Base-by-base conservation (phyloP, 2,113 vertebrate genomes). In the Mustela lutreola region DNA sequence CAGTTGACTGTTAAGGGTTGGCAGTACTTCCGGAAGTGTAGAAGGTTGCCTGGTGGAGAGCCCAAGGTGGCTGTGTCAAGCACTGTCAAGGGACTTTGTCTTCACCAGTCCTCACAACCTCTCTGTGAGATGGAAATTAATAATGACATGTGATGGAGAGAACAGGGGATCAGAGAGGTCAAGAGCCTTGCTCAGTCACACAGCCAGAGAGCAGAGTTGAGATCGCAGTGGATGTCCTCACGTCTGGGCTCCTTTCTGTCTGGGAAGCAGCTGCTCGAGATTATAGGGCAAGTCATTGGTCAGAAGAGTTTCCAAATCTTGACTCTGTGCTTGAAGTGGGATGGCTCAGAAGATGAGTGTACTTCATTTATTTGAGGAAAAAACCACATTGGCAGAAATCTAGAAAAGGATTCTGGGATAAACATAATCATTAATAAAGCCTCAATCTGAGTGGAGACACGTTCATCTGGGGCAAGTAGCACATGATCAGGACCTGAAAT, bases 211-310 rank as follows among this genome's bases (percentile, higher is more conserved):
- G 8, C 18, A 45, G 53, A 24, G 65, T n/a, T 26, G 48, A 67
- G 56, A 36, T 7, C 21, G 2, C 9, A 9, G 5, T 15, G 53
- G 31, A 26, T 21, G 2, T 7, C 33, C 24, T 80, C 15, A 0
- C 26, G 7, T 58, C 56, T 42, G 42, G 31, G 36, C n/a, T 58
- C 7, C 42, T 31, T 45, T 84, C 45, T 7, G 16, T 60, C n/a
- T 19, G 42, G 33, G 45, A 80, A 90, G 85, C 85, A 22, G 24
- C 14, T 39, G 24, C 42, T 75, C 0, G 19, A 39, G 63, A n/a
- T 81, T 58, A 60, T 6, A 45, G 73, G 39, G 45, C 31, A 33
- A 28, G 39, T 42, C 75, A 45, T 6, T 24, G 31, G n/a, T 33
- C 15, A 11, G 45, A 7, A 63, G 15, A 58, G 9, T 22, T 19